Evolutionary conservation across 2,797 vertebrate species (phyloP).

Genomic region (Spinibarbus caldwelli): DNA sequence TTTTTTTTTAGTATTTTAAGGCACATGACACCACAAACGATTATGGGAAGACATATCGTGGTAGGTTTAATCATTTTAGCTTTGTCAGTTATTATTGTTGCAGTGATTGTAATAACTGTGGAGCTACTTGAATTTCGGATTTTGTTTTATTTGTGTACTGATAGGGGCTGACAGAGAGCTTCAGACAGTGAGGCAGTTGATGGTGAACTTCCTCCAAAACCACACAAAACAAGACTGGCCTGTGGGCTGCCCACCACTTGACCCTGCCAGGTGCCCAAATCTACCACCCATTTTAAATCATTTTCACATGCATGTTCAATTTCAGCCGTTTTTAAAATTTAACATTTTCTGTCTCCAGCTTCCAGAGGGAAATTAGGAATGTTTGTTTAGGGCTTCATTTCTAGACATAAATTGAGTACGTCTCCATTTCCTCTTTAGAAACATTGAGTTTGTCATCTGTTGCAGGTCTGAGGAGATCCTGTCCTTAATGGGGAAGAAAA

Average conservation of each 20-base stretch:
- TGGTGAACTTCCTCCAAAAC: constrained; percentile 87
- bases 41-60: constrained; percentile 81
- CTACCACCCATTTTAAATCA: neutral
- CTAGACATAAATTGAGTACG: neutral
- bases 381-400: neutral
- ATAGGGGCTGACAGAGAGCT: constrained; percentile 80
- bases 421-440: constrained; percentile 27
- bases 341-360: neutral
- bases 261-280: constrained; percentile 71
- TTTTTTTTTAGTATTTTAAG: constrained; percentile 83
- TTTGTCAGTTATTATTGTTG: neutral
- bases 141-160: constrained; percentile 14
- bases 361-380: neutral
- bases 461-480: constrained; percentile 74
- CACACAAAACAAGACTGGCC: constrained; percentile 76
- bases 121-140: neutral
- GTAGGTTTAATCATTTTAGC: constrained; percentile 68
- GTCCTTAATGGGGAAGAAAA: constrained; percentile 69
- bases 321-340: neutral
- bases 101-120: neutral
- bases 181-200: constrained; percentile 78
- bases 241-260: constrained; percentile 73
- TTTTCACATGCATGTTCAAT: neutral
- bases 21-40: constrained; percentile 81
- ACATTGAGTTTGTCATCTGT: constrained; percentile 45